phyloP scores from a whole-genome alignment of 2,888 invertebrate genomes.

The Scotopteryx bipunctaria region DNA sequence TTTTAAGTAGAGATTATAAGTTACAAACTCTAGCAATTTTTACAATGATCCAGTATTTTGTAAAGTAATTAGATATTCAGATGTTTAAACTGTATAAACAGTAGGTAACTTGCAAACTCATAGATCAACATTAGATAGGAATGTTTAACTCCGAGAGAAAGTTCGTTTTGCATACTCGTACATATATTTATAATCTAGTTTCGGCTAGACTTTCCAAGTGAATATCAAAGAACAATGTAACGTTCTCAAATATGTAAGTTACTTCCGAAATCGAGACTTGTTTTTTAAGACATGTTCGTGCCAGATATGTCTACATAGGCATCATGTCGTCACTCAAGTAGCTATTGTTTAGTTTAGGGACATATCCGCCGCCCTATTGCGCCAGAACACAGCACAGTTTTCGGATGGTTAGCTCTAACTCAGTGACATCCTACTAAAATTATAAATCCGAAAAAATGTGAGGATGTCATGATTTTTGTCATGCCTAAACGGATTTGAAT shows the following conservation, averaged over 20 bases:
- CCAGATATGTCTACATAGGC: constrained; percentile 42
- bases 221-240: neutral
- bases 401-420: no score
- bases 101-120: no score
- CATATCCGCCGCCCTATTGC: constrained; percentile 36
- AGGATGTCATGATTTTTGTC: no score
- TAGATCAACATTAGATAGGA: no score
- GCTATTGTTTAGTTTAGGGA: constrained; percentile 44
- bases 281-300: constrained; percentile 10
- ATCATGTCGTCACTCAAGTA: constrained; percentile 47
- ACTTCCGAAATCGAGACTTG: constrained; percentile 4
- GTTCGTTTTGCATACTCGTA: constrained; percentile 24
- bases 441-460: no score
- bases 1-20: no score
- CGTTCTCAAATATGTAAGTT: constrained; percentile 1
- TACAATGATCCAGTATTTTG: no score
- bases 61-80: no score
- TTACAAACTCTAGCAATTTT: no score
- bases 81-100: no score
- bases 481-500: no score
- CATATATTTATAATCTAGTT: constrained; percentile 15
- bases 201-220: constrained; percentile 13
- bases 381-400: constrained; percentile 24
- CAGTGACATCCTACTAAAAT: no score
- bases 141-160: constrained; percentile 14